Base-by-base conservation (phyloP, 2,888 invertebrate species). In the Dryomyza anilis region DNA sequence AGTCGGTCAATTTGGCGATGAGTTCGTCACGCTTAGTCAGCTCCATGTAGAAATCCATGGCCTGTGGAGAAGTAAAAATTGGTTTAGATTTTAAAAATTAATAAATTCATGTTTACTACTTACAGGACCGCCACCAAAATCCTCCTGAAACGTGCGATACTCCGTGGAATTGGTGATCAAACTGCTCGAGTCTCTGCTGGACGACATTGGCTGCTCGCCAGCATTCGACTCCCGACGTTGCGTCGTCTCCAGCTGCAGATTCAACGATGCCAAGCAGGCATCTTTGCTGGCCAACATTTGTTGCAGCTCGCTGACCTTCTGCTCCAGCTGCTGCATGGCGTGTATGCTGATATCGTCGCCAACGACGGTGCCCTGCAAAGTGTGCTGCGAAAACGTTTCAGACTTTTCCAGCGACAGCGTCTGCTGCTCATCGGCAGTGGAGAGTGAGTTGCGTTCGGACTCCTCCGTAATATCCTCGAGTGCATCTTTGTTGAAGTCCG, bases 21-120 rank as follows among this genome's bases (percentile, higher is more conserved):
- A 90, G 81, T 73, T 87, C 86, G 77, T 92, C 91, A 74, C 92
- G 89, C 71, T 89, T 87, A 12, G 85, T 84, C 65, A 93, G 84
- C 72, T 89, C 89, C 73, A 85, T 86, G 80, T 91, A 90, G 80
- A 89, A 91, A 81, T 92, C 91, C 80, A 89, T 86, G 75, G 91
- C 86, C 91, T 92, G 83, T 78, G 86, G 23, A 23, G 50, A 36
- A 60, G 19, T n/a, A 2, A n/a, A 14, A 23, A 21, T 16, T 59
- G 2, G n/a, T n/a, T 6, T 10, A 25, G n/a, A 59, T 39, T 30
- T 36, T 33, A 63, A 19, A 12, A 29, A 57, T 7, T 5, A 33
- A 56, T 6, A 50, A 50, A 21, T 23, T 10, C 6, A 27, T 7
- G n/a, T 3, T 6, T 6, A 10, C 5, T n/a, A 69, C 73, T 76